These are phyloP conservation scores for Scomber scombrus DNA, from an alignment of 2,113 vertebrate genomes.

Conservation along the genomic window DNA sequence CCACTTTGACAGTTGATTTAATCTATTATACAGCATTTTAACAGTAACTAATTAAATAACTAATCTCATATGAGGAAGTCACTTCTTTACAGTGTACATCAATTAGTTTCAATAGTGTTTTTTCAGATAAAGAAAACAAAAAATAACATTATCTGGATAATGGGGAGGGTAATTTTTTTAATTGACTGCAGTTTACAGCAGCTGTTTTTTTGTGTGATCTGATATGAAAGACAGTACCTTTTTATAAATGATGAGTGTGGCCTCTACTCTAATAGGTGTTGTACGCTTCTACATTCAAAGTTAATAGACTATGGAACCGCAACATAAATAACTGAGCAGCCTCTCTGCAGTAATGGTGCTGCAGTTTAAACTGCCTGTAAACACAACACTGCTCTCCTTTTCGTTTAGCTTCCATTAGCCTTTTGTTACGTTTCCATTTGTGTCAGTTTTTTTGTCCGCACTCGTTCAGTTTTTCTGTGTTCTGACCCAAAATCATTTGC, in stretches of 20 bases:
- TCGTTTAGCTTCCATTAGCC: slow-evolving; percentile 8
- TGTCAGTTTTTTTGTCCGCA: slow-evolving; percentile 14
- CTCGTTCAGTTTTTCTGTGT: slow-evolving; percentile 14
- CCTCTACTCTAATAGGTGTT: background rate
- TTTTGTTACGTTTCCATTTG: slow-evolving; percentile 38
- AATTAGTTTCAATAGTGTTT: too few species aligned
- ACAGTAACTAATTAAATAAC: too few species aligned
- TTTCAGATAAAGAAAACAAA: too few species aligned
- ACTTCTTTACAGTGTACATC: too few species aligned
- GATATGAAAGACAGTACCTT: background rate
- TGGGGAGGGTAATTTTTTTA: too few species aligned
- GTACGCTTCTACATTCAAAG: slow-evolving; percentile 6
- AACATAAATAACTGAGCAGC: slow-evolving; percentile 47
- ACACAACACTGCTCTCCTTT: slow-evolving; percentile 8
- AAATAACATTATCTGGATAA: too few species aligned
- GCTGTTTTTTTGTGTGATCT: background rate
- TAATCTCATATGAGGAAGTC: too few species aligned
- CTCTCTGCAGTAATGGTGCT: slow-evolving; percentile 13
- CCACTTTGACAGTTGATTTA: background rate
- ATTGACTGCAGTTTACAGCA: background rate
- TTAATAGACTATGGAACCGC: slow-evolving; percentile 30
- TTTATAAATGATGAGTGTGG: slow-evolving; percentile 6
- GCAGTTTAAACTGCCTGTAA: slow-evolving; percentile 34
- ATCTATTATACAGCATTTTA: background rate
- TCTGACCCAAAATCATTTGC: slow-evolving; percentile 24